Base-by-base conservation (phyloP, 37 sponge, comb jelly and placozoan species). In the Cladorhizidae sp. region DNA sequence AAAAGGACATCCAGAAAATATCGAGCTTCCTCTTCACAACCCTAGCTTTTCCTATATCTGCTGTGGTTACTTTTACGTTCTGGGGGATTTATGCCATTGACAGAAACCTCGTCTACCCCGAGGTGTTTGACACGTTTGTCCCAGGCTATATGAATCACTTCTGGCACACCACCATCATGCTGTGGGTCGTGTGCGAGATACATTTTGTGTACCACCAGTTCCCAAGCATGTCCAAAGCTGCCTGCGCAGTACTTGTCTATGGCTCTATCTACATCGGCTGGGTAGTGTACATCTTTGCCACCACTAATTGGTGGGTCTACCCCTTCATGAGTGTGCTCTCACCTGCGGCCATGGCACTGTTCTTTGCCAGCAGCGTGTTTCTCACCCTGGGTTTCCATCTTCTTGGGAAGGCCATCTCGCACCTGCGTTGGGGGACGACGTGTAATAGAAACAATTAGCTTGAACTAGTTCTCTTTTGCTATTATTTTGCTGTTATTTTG, bases 61-160 rank as follows among this genome's bases (percentile, higher is more conserved):
- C 78, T 80, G 74, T 93, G 65, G 77, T 89, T 3, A 39, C 51
- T 23, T 22, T 86, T 23, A 40, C 77, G 2, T 93, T 93, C 81
- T 93, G 94, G 94, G 84, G 77, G 0, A 41, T 89, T 23, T 93
- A 86, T 67, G 79, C 80, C 32, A 55, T 80, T 14, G 87, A 89
- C 43, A 67, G 90, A 41, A 77, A 83, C 62, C 50, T 83, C 40
- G 55, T 93, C 20, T 93, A 80, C 37, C 94, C 94, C 12, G 32
- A 29, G n/a, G 14, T 18, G 1, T 38, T 89, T n/a, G 94, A 89
- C 42, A 50, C 65, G 31, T 79, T 77, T 56, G 54, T 89, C 40
- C 94, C 94, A 0, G 36, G 31, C 0, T 50, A 55, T n/a, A 57
- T 93, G 41, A 93, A 89, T 73, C 87, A 89, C 57, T 78, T 76